Evolutionary conservation across 1,140 invertebrate genomes (phyloP).

Genomic region (Cotesia typhae): DNA sequence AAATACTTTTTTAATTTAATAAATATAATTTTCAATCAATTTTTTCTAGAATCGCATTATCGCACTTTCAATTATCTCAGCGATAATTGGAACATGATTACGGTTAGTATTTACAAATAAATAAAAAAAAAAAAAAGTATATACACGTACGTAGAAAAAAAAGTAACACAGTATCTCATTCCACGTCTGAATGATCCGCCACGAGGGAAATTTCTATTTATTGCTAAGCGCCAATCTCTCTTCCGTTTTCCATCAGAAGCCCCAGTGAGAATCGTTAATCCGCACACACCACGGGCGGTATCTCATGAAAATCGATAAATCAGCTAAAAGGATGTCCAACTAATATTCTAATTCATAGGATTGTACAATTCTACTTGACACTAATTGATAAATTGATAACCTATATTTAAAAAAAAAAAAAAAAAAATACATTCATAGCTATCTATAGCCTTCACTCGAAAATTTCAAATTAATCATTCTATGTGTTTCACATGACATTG

Average conservation of each 20-base stretch:
- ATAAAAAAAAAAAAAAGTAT: too few relatives aligned
- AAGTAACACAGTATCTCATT: conserved; percentile 19
- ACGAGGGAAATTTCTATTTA: conserved; percentile 38
- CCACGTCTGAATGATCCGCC: conserved; percentile 33
- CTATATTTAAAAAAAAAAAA: background rate
- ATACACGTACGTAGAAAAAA: too few relatives aligned
- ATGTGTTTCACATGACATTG: too few relatives aligned
- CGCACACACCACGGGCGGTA: conserved; percentile 23
- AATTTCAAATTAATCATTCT: too few relatives aligned
- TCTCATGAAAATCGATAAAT: conserved; percentile 19
- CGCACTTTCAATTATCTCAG: too few relatives aligned
- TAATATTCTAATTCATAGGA: conserved; percentile 3
- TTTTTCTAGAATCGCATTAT: too few relatives aligned
- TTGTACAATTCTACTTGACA: conserved; percentile 4
- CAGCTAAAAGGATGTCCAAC: conserved; percentile 2
- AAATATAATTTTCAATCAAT: too few relatives aligned
- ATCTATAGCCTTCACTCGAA: too few relatives aligned
- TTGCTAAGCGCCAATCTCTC: conserved; percentile 29
- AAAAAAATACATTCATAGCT: background rate
- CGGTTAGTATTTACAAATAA: too few relatives aligned
- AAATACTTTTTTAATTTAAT: too few relatives aligned
- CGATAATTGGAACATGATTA: too few relatives aligned
- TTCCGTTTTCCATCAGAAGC: conserved; percentile 32
- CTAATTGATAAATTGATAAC: conserved; percentile 8
- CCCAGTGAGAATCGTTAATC: conserved; percentile 28